Base-by-base conservation (phyloP, 2,797 vertebrate genomes). In the Anguilla anguilla region DNA sequence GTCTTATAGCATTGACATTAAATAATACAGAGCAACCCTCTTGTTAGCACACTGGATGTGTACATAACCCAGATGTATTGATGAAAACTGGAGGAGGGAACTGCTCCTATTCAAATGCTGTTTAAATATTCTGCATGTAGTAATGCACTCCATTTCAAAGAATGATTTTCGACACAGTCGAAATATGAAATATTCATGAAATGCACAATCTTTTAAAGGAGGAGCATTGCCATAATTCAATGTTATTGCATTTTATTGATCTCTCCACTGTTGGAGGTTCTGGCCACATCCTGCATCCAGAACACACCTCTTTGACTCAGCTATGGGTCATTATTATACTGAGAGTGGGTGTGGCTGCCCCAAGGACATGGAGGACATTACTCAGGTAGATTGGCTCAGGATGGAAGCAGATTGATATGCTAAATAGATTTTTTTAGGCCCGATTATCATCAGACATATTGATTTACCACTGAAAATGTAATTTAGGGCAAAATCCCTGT, bases 241-340 rank as follows among this genome's bases (percentile, higher is more conserved):
- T 69, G 25, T 69, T 69, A 69, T 69, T 69, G 64, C 64, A 69
- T 69, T 69, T 69, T 69, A 69, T 69, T 69, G 64, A 69, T 69
- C 64, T 69, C 25, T n/a, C 25, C 64, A 69, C 64, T 69, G 64
- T 69, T n/a, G 64, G 25, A 69, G 28, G n/a, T 25, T 69, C 25
- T 25, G n/a, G 25, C 25, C 64, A 69, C 64, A 28, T 69, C 64
- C 64, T n/a, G 64, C 25, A 28, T n/a, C 64, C 64, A 69, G 28
- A 69, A 69, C 64, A 69, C 28, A 69, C 64, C 64, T n/a, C 64
- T 69, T 28, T 69, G 64, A 69, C 64, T 69, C 64, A 69, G 64
- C 64, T 19, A 69, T 69, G n/a, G 5, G n/a, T n/a, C 25, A 28
- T 69, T 69, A 69, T 69, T 69, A 69, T 69, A n/a, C 10, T 69